Conservation (phyloP, 2,888 invertebrate genomes). For the Andrena bucephala region DNA sequence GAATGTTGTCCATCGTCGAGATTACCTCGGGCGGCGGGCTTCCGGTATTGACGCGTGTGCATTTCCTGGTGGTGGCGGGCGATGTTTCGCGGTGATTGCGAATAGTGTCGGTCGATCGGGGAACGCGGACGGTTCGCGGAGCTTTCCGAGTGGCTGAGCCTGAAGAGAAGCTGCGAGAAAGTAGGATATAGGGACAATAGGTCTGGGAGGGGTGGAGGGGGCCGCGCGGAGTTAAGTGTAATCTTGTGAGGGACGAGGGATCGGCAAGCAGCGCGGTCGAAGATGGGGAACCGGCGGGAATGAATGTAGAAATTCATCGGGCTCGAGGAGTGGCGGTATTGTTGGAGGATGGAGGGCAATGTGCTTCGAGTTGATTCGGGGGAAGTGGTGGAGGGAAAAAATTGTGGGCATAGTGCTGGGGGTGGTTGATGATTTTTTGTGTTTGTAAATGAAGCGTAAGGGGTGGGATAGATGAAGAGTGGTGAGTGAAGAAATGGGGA, state of each 20-base stretch:
- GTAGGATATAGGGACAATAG: not conserved
- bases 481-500: not conserved
- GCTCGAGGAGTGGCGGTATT: not conserved
- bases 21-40: slow-evolving; percentile 76
- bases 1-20: slow-evolving; percentile 83
- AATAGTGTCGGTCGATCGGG: slow-evolving; percentile 2
- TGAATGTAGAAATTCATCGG: not conserved
- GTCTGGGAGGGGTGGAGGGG: not conserved
- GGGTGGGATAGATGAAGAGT: not conserved
- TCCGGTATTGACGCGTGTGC: slow-evolving; percentile 72
- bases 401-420: not conserved
- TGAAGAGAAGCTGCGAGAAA: not conserved
- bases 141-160: not conserved
- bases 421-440: too few relatives aligned
- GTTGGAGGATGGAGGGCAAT: not conserved
- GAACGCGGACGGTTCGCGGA: not conserved
- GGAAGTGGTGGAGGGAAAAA: not conserved
- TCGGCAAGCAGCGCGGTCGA: not conserved
- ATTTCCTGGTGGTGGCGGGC: slow-evolving; percentile 18
- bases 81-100: slow-evolving; percentile 7
- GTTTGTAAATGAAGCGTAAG: not conserved
- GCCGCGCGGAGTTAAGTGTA: not conserved
- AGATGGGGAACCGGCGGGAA: not conserved
- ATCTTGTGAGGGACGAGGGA: slow-evolving; percentile 1
- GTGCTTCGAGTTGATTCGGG: not conserved